Conservation (phyloP, 2,888 invertebrate species). For the Cotesia congregata region DNA sequence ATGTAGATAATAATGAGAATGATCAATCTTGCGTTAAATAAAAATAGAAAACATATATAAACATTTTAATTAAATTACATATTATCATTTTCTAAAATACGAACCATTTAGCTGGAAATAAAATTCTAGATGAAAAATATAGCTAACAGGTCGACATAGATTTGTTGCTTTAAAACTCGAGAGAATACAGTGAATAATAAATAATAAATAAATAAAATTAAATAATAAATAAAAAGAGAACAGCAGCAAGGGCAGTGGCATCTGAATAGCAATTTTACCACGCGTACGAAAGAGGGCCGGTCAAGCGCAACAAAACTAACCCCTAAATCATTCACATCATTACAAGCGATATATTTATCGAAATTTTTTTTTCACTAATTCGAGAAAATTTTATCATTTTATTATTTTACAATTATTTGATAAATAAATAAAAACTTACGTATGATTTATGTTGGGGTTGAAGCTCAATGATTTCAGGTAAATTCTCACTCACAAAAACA, state of each 20-base stretch:
- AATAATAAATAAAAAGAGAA: background rate
- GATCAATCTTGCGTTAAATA: too few relatives aligned
- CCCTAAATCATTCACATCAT: conserved; percentile 21
- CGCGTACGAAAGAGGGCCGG: conserved; percentile 55
- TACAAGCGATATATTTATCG: background rate
- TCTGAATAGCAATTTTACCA: conserved; percentile 47
- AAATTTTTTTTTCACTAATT: background rate
- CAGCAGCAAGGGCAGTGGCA: conserved; percentile 39
- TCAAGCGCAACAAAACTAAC: conserved; percentile 46
- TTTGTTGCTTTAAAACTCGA: background rate
- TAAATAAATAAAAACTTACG: conserved; percentile 3
- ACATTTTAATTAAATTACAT: background rate
- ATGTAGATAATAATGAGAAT: background rate
- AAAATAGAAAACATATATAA: background rate
- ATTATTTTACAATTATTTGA: background rate
- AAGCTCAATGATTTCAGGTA: conserved; percentile 36
- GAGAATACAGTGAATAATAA: background rate
- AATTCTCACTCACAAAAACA: conserved; percentile 48
- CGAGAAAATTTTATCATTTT: background rate
- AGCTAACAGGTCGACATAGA: background rate
- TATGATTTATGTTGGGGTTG: background rate
- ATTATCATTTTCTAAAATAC: background rate
- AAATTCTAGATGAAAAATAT: background rate
- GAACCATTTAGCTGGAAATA: background rate
- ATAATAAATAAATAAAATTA: background rate